Base-by-base conservation (phyloP, 2,797 vertebrate species). In the Cichlasoma orientale region DNA sequence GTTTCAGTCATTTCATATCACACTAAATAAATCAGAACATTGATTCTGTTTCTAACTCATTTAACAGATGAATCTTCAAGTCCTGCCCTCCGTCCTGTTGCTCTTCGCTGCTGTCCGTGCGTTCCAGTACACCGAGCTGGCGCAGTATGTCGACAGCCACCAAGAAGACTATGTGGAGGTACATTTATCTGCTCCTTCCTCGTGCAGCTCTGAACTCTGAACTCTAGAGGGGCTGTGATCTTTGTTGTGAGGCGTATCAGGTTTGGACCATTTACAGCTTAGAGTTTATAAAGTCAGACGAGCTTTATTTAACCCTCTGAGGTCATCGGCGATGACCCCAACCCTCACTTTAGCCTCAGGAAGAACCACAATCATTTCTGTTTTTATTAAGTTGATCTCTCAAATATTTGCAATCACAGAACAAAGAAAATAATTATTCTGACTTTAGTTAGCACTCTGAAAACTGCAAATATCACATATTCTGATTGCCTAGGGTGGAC, bases 81-180 rank as follows among this genome's bases (percentile, higher is more conserved):
- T 79, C 8, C 47, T 93, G 23, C 18, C 77, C 29, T 79, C 54
- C 68, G 2, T 93, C 59, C 70, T 92, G 78, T 73, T 92, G 74
- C n/a, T 92, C 29, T 4, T 90, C 7, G 86, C 87, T 6, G 38
- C 74, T 27, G 82, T 77, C 21, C 74, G 77, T 9, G 80, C 88
- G 14, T 94, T 94, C 85, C 88, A 90, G 72, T 94, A 93, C 25
- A 52, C 73, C 0, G 79, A 94, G 71, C 88, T 95, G 44, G 85
- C 19, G 0, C 85, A 92, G 59, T 89, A 95, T 12, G 63, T 95
- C 18, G 92, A 95, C 85, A 91, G 72, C 72, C 94, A 95, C 56
- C 83, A 93, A 72, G 90, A 94, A 31, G 88, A 94, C 52, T 94
- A 94, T 80, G 89, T 95, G 11, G 82, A 94, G 94, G 95, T 92